Conservation (phyloP, 2,113 vertebrate species). For the Picathartes gymnocephalus region DNA sequence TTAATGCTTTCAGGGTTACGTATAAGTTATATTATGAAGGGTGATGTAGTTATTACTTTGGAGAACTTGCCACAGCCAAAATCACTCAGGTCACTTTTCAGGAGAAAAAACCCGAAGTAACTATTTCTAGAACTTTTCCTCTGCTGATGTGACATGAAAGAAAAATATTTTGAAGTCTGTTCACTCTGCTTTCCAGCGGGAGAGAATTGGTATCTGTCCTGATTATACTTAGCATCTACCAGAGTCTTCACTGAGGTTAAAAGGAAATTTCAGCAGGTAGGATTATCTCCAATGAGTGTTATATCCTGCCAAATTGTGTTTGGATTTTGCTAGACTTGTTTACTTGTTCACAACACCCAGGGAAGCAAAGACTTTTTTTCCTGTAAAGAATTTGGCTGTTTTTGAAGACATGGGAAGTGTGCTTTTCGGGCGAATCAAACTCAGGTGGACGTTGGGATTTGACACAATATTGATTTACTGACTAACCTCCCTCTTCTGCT, state of each 20-base stretch:
- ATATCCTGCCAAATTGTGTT: conserved; percentile 51
- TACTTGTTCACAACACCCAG: conserved; percentile 11
- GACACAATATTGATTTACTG: conserved; percentile 5
- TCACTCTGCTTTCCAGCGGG: not conserved
- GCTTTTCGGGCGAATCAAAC: conserved; percentile 23
- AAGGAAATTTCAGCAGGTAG: conserved; percentile 60
- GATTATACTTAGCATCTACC: conserved; percentile 27
- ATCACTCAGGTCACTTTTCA: not conserved
- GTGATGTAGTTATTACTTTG: not conserved
- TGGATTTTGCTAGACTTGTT: conserved; percentile 52
- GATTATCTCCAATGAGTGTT: conserved; percentile 49
- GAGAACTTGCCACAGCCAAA: not conserved
- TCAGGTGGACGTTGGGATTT: conserved; percentile 7
- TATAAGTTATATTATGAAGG: not conserved
- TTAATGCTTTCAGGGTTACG: not conserved
- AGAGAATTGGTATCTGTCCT: conserved; percentile 21
- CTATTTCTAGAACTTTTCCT: not conserved
- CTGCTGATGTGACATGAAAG: not conserved
- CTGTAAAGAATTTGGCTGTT: not conserved
- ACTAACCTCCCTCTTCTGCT: not conserved
- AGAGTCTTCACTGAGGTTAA: conserved; percentile 41
- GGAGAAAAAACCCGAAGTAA: not conserved
- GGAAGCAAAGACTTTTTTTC: not conserved
- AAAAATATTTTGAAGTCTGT: not conserved
- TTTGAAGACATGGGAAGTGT: conserved; percentile 17